phyloP scores from a whole-genome alignment of 2,113 vertebrate genomes.

The Lonchura striata region DNA sequence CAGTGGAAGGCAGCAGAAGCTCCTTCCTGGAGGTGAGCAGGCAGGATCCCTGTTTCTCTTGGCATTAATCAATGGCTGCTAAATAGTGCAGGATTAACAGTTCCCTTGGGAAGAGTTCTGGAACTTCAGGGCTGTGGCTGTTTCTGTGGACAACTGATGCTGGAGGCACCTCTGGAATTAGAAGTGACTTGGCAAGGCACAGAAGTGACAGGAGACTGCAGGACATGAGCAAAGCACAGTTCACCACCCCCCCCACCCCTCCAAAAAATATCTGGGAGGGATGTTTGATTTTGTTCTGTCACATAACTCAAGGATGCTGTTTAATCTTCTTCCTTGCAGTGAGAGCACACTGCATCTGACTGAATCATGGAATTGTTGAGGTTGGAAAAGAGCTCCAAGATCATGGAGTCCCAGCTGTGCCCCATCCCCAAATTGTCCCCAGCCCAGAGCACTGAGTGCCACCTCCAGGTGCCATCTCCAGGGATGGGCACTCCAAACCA shows the following conservation, averaged over 20 bases:
- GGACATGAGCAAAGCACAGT: not conserved
- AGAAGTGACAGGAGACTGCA: not conserved
- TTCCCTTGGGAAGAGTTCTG: not conserved
- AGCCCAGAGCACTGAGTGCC: not conserved
- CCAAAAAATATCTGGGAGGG: not conserved
- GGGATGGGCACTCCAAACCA: not conserved
- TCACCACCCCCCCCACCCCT: not conserved
- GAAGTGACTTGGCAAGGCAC: not conserved
- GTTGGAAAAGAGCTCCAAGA: not conserved
- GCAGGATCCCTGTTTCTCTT: not conserved
- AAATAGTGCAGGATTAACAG: not conserved
- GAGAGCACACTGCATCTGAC: not conserved
- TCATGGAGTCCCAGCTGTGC: rapidly evolving
- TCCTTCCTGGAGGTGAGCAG: not conserved
- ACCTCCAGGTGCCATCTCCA: rapidly evolving
- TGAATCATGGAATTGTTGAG: not conserved
- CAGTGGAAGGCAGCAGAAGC: not conserved
- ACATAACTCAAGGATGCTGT: not conserved
- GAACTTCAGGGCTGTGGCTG: not conserved
- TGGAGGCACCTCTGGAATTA: not conserved
- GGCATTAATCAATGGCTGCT: not conserved
- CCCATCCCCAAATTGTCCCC: not conserved
- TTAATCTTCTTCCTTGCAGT: not conserved
- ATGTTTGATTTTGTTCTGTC: not conserved
- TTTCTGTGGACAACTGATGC: not conserved